A percentile compares a stretch with the other conserved stretches of the same genome.
Evolutionary conservation across 2,113 vertebrate genomes (phyloP).

Genomic region (Orcinus orca): DNA sequence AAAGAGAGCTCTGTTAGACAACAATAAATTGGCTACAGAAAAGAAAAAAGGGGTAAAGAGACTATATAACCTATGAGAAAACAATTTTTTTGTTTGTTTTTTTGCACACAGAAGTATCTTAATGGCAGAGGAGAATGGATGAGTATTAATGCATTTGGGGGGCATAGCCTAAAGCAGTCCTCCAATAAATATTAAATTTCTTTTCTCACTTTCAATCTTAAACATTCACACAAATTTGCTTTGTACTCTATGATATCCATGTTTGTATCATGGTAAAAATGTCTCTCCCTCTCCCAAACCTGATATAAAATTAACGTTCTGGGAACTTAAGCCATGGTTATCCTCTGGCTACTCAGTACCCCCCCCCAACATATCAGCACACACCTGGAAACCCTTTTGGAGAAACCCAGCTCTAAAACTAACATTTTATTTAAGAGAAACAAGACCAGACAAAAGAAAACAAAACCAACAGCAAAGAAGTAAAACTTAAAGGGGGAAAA

Average conservation of each 20-base stretch:
- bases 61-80: background rate
- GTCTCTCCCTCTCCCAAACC: background rate
- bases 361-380: background rate
- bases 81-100: background rate
- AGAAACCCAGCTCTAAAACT: background rate
- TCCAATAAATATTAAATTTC: background rate
- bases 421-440: conserved; percentile 1
- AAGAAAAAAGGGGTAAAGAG: background rate
- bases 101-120: background rate
- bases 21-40: background rate
- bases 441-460: background rate
- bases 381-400: background rate
- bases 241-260: no score
- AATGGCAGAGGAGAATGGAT: background rate
- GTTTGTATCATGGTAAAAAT: background rate
- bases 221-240: background rate
- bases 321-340: background rate
- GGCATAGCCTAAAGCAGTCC: background rate
- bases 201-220: background rate
- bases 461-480: background rate
- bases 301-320: background rate
- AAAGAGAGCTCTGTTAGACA: background rate
- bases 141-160: no score
- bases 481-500: background rate
- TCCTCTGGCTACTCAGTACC: accelerated